Evolutionary conservation across 2,113 vertebrate genomes (phyloP).

Genomic region (Halcyon malimbica): DNA sequence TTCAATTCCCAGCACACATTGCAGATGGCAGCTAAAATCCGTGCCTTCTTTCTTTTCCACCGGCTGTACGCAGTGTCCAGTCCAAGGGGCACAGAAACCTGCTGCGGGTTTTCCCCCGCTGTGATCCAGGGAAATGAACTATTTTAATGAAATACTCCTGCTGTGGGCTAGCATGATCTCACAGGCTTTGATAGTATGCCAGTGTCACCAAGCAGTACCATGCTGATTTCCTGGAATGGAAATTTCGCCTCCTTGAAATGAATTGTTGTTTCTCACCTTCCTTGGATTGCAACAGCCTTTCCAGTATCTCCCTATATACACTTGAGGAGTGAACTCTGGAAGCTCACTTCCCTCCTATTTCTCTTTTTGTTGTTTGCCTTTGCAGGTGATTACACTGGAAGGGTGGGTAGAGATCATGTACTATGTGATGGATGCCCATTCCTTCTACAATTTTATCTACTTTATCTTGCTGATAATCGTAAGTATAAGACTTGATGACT

Average conservation of each 20-base stretch:
- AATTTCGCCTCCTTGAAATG: not conserved
- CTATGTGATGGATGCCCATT: constrained; percentile 98
- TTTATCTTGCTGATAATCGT: constrained; percentile 98
- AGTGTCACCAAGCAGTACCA: constrained; percentile 28
- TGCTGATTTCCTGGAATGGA: constrained; percentile 29
- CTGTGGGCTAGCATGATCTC: constrained; percentile 58
- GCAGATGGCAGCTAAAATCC: not conserved
- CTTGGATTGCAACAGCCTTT: not conserved
- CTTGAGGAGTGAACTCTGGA: not conserved
- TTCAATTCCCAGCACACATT: accelerated
- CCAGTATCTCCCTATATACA: not conserved
- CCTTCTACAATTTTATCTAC: constrained; percentile 99
- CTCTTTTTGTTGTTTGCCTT: not conserved
- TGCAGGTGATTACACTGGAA: constrained; percentile 95
- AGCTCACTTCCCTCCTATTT: not conserved
- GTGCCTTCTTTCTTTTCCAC: not conserved
- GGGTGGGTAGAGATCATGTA: constrained; percentile 99
- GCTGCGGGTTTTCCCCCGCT: not conserved
- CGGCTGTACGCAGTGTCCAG: not conserved
- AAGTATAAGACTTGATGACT: constrained; percentile 72
- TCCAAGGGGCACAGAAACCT: constrained; percentile 28
- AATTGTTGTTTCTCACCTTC: constrained; percentile 5
- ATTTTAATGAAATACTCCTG: constrained; percentile 58
- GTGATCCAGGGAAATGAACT: constrained; percentile 58
- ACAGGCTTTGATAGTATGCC: constrained; percentile 38